phyloP scores from a whole-genome alignment of 2,888 invertebrate genomes.

The Catonia carolina region DNA sequence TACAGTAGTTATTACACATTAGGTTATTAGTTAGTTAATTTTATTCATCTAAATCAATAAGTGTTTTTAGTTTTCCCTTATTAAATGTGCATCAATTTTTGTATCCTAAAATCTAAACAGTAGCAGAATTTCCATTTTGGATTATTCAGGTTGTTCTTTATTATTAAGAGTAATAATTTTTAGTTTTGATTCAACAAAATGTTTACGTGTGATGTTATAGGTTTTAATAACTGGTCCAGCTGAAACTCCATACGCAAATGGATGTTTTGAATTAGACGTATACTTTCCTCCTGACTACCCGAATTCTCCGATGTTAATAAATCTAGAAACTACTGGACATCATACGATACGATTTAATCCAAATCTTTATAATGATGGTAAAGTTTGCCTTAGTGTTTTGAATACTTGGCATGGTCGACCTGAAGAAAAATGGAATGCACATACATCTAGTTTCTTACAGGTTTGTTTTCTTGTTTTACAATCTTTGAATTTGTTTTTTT shows the following conservation, averaged over 20 bases:
- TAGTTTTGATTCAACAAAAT: too few species aligned
- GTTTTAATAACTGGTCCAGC: constrained; percentile 87
- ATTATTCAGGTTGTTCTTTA: too few species aligned
- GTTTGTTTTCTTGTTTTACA: constrained; percentile 77
- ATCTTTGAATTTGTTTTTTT: too few species aligned
- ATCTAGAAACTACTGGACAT: constrained; percentile 82
- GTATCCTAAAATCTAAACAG: too few species aligned
- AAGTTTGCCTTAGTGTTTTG: constrained; percentile 88
- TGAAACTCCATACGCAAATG: constrained; percentile 87
- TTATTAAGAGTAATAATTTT: too few species aligned
- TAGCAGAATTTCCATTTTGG: too few species aligned
- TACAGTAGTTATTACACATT: too few species aligned
- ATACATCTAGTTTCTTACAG: constrained; percentile 87
- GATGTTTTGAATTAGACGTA: constrained; percentile 86
- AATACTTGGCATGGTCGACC: constrained; percentile 97
- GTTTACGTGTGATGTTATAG: too few species aligned
- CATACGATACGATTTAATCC: constrained; percentile 89
- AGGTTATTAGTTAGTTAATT: too few species aligned
- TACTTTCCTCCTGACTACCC: constrained; percentile 81
- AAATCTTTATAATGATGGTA: constrained; percentile 91
- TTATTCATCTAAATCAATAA: too few species aligned
- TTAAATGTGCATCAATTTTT: too few species aligned
- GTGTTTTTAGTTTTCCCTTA: too few species aligned
- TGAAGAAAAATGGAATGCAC: constrained; percentile 95
- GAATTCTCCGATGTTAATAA: constrained; percentile 81